These are phyloP conservation scores for Zosterops borbonicus DNA, from an alignment of 2,113 vertebrate genomes.

Conservation along the genomic window DNA sequence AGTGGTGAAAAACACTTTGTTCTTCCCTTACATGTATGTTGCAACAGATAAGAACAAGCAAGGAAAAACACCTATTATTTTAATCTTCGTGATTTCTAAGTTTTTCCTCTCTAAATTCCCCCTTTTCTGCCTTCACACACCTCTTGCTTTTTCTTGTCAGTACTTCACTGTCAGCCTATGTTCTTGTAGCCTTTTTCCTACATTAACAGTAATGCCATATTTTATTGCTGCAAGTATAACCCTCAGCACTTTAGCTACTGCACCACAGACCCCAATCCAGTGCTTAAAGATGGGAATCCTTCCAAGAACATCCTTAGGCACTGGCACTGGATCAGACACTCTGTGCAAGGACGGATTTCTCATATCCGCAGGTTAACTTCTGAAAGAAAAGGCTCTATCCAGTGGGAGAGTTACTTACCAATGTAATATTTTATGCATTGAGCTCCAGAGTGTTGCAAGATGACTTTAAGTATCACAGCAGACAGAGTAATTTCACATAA, in stretches of 20 bases:
- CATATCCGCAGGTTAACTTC: conserved; percentile 20
- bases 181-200: not conserved
- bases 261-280: not conserved
- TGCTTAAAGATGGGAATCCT: conserved; percentile 19
- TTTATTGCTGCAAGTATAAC: conserved; percentile 10
- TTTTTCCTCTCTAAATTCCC: not conserved
- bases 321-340: conserved; percentile 47
- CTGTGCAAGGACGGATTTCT: not conserved
- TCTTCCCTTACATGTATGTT: not conserved
- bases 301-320: conserved; percentile 54
- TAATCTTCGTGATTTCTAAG: not conserved
- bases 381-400: conserved; percentile 24
- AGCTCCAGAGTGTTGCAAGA: conserved; percentile 10
- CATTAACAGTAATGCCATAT: not conserved
- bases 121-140: not conserved
- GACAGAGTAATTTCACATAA: conserved; percentile 38
- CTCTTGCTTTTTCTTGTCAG: not conserved
- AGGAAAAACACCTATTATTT: not conserved
- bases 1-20: not conserved
- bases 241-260: conserved; percentile 25
- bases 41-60: not conserved
- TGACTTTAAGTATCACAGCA: conserved; percentile 36
- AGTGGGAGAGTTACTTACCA: not conserved
- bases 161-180: not conserved
- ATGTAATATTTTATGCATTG: conserved; percentile 43